Evolutionary conservation across 2,113 vertebrate genomes (phyloP), one percentile per base, ranked within the genome.

Genomic region (Cardinalis cardinalis): DNA sequence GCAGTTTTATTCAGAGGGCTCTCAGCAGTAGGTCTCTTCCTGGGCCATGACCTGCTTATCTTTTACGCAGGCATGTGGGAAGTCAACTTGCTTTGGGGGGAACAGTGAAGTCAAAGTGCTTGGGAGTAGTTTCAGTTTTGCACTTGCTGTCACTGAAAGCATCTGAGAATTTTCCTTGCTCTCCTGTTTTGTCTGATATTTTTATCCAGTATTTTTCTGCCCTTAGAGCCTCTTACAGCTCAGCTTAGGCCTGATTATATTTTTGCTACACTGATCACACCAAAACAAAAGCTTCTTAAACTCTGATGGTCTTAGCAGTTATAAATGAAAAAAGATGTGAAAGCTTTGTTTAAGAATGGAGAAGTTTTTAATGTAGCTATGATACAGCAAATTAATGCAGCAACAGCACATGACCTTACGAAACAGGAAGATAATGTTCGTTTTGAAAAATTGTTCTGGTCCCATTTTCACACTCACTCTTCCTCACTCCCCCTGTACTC

Each of bases 401-500:
- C 56, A 49, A 65, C 20, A 87, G 29, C 0, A 1, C 46, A 69
- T 17, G 49, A 51, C 49, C 49, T 81, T 48, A 72, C 0, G 1
- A 59, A 89, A 58, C 36, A 88, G 81, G 32, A 91, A 82, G 32
- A 61, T 5, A 0, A 41, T 46, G 29, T 0, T 2, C 0, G 0
- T 69, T 89, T 72, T 8, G 21, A 61, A 89, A 61, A 82, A 61
- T 4, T 0, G 0, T 66, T 90, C 73, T 5, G 14, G 53, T 71
- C 1, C 25, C 25, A 40, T 68, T 90, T 65, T 70, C 60, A 56
- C 18, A 55, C 24, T n/a, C 38, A 14, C 0, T 0, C n/a, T 58
- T 58, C 15, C n/a, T 81, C 28, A 36, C 24, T 76, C 10, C 6
- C 31, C 51, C 29, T 0, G 0, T 53, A 71, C 58, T 71, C 58